Evolutionary conservation across 1,140 invertebrate genomes (phyloP).

Genomic region (Andricus grossulariae): DNA sequence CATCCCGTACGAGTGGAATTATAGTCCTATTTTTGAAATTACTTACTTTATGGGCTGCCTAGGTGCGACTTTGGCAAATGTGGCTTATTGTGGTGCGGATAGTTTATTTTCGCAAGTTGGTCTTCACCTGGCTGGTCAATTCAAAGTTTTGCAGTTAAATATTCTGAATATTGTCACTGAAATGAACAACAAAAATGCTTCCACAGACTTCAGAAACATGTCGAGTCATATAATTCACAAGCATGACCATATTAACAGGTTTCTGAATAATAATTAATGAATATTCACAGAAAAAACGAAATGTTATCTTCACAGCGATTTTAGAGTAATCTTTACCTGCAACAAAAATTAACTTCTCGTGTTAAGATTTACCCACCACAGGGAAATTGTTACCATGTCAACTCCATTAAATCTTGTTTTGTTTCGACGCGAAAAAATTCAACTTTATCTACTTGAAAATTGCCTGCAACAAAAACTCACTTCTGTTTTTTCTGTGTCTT

Average conservation of each 20-base stretch:
- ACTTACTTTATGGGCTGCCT: slow-evolving; percentile 39
- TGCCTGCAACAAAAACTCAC: too few relatives aligned
- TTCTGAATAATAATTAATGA: not conserved
- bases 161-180: slow-evolving; percentile 23
- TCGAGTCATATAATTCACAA: not conserved
- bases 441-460: too few relatives aligned
- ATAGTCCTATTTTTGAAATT: slow-evolving; percentile 41
- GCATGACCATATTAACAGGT: not conserved
- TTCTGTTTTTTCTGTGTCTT: too few relatives aligned
- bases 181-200: not conserved
- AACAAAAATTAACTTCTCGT: too few relatives aligned
- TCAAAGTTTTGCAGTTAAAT: not conserved
- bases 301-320: too few relatives aligned
- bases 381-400: too few relatives aligned
- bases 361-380: too few relatives aligned
- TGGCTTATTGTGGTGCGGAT: slow-evolving; percentile 34
- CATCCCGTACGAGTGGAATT: slow-evolving; percentile 38
- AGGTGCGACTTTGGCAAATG: not conserved
- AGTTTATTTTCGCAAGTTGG: slow-evolving; percentile 33
- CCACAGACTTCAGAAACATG: not conserved
- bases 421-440: too few relatives aligned
- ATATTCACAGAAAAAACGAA: too few relatives aligned
- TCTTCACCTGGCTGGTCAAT: slow-evolving; percentile 32
- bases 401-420: too few relatives aligned
- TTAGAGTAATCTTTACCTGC: too few relatives aligned